These are phyloP conservation scores for Charina bottae DNA, from an alignment of 2,113 vertebrate species.

Conservation along the genomic window DNA sequence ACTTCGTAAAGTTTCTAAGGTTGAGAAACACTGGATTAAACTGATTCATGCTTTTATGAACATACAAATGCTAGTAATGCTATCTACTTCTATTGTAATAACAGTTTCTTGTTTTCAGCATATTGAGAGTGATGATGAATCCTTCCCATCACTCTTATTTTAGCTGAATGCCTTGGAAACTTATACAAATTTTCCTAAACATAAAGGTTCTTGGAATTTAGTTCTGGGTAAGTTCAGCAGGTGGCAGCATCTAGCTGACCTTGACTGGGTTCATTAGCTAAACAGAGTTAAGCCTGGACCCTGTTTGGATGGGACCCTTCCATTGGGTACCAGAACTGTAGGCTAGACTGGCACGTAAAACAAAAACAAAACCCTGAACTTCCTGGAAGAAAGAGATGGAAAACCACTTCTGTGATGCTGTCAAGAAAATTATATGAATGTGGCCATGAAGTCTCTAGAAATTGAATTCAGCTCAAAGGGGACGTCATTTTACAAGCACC, in stretches of 20 bases:
- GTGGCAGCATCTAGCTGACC: neutral
- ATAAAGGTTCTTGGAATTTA: neutral
- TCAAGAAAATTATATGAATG: neutral
- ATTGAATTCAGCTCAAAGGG: neutral
- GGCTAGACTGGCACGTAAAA: neutral
- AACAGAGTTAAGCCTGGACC: neutral
- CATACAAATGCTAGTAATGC: neutral
- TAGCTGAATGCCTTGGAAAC: neutral
- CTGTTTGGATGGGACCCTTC: neutral
- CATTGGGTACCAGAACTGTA: neutral
- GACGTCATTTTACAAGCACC: neutral
- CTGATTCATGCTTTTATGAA: neutral
- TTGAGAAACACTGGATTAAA: neutral
- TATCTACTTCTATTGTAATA: neutral
- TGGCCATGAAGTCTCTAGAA: neutral
- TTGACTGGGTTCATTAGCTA: neutral
- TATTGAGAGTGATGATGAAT: neutral
- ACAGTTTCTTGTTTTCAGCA: neutral
- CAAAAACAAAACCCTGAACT: neutral
- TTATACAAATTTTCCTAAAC: neutral
- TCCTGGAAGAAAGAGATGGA: neutral
- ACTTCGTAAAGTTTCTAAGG: neutral
- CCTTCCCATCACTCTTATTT: neutral
- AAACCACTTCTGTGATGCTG: neutral
- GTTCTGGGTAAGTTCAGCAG: neutral